A percentile compares a stretch with the other conserved stretches of the same genome.
These are phyloP conservation scores for Athalia cordata DNA, from an alignment of 2,888 invertebrate species.

Conservation along the genomic window DNA sequence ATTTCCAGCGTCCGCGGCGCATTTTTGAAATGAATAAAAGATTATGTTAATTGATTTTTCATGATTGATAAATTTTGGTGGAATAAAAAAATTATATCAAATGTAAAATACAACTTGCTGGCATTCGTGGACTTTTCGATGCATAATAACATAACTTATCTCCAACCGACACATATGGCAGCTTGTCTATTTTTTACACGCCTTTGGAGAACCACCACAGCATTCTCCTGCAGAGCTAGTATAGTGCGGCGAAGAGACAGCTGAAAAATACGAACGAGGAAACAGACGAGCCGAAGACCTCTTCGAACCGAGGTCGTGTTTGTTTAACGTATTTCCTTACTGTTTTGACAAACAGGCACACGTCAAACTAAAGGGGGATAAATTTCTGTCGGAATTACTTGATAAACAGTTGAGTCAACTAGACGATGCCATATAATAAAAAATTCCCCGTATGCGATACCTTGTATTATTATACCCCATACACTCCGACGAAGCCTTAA, in stretches of 20 bases:
- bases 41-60: not conserved
- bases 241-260: slow-evolving; percentile 15
- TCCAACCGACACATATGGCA: slow-evolving; percentile 52
- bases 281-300: slow-evolving; percentile 47
- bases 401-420: slow-evolving; percentile 49
- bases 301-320: slow-evolving; percentile 34
- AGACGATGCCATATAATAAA: slow-evolving; percentile 26
- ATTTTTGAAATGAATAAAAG: not conserved
- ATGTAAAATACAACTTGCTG: slow-evolving; percentile 22
- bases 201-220: slow-evolving; percentile 10
- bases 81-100: not conserved
- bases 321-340: slow-evolving; percentile 56
- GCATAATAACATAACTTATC: slow-evolving; percentile 47
- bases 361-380: slow-evolving; percentile 52
- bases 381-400: slow-evolving; percentile 52
- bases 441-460: not conserved
- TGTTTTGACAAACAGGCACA: slow-evolving; percentile 56
- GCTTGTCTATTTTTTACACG: slow-evolving; percentile 50
- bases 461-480: not conserved
- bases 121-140: slow-evolving; percentile 48
- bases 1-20: slow-evolving; percentile 40
- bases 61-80: not conserved
- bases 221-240: slow-evolving; percentile 14
- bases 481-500: not conserved
- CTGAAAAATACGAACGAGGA: slow-evolving; percentile 29